Base-by-base conservation (phyloP, 2,797 vertebrate genomes). In the Enteromius anoplus region DNA sequence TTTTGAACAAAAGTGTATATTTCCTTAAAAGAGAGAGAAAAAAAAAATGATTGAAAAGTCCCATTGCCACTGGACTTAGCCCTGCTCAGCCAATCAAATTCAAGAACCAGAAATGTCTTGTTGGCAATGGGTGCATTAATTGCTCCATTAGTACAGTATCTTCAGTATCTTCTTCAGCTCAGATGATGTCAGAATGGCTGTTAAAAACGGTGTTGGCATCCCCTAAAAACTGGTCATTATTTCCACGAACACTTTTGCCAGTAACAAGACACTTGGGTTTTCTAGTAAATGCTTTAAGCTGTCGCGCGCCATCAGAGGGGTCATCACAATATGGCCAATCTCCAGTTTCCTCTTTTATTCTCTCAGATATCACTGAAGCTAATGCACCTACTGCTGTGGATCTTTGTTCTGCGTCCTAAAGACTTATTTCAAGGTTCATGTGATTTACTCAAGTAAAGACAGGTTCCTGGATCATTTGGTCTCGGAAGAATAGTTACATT, bases 291-390 rank as follows among this genome's bases (percentile, higher is more conserved):
- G 47, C 19, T 73, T 21, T 42, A 26, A 42, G 32, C 32, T 42
- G 60, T 75, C 40, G 47, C 19, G 19, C 65, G 70, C 37, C 40
- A 55, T 70, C 53, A 68, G 62, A 76, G 3, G 5, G 64, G 75
- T 81, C 73, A 66, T 69, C 29, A n/a, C 80, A 40, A 71, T 40
- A 70, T 23, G 23, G 64, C 40, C 0, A n/a, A 26, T 34, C 42
- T 62, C 45, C 29, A 64, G 9, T 68, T 83, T 40, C 80, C 64
- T 34, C 26, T 21, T 70, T 64, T 60, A 47, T 70, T 71, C 34
- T 58, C 75, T 85, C 80, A 76, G 23, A 85, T 76, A 69, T 82
- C 55, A 42, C 29, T 32, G n/a, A 10, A 66, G 29, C 47, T 82
- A 84, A 82, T 70, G 69, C 15, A 37, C 79, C 68, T 81, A 12